phyloP scores from a whole-genome alignment of 2,888 invertebrate species.

The Plebejus argus region DNA sequence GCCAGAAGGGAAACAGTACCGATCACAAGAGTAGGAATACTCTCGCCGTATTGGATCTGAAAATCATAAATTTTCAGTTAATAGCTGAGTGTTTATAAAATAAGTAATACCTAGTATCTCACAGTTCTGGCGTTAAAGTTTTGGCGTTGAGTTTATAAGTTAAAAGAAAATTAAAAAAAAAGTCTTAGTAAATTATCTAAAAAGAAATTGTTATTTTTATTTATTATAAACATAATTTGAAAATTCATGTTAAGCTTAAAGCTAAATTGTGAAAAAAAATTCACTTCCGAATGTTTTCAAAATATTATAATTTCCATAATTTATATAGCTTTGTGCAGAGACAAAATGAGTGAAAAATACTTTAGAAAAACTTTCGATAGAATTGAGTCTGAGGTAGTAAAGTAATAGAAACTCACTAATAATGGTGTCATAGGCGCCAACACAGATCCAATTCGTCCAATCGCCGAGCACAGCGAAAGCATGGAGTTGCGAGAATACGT shows the following conservation, averaged over 20 bases:
- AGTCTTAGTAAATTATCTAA: background rate
- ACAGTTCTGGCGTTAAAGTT: background rate
- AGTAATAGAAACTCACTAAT: slow-evolving; percentile 48
- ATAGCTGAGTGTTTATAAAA: background rate
- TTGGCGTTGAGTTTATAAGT: too few species aligned
- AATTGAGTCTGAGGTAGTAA: background rate
- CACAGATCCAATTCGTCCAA: slow-evolving; percentile 52
- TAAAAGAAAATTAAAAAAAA: too few species aligned
- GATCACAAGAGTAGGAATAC: slow-evolving; percentile 65
- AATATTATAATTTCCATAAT: too few species aligned
- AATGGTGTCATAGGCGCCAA: slow-evolving; percentile 58
- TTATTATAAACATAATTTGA: background rate
- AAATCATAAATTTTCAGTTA: background rate
- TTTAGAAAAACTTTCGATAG: background rate
- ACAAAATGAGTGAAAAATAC: background rate
- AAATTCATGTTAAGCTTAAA: background rate
- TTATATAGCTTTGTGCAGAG: background rate
- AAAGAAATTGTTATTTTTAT: too few species aligned
- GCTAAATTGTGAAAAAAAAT: background rate
- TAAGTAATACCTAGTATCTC: background rate
- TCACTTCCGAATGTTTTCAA: too few species aligned
- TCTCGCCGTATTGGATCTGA: slow-evolving; percentile 59
- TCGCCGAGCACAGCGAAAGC: slow-evolving; percentile 54
- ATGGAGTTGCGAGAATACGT: slow-evolving; percentile 56
- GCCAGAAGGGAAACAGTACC: slow-evolving; percentile 61